Base-by-base conservation (phyloP, 2,888 invertebrate species). In the Lasius platythorax region DNA sequence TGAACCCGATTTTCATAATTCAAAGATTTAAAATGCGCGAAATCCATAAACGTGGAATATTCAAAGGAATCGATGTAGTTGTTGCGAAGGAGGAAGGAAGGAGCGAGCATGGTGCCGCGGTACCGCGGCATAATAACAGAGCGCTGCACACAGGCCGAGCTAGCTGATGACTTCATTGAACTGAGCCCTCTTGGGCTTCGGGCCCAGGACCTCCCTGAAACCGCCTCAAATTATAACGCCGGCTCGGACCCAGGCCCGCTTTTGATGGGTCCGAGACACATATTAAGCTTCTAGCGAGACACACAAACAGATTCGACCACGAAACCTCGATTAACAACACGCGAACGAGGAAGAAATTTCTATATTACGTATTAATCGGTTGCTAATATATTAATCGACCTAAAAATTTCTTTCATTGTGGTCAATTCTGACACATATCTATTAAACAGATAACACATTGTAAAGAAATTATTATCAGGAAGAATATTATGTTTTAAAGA, bases 151-250 rank as follows among this genome's bases (percentile, higher is more conserved):
- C 87, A 90, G 90, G 90, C 91, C 89, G 90, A 87, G 93, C 94
- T 94, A 93, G 94, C 94, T 95, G 95, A 95, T 95, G 95, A 95
- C 95, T 95, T 95, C 95, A 95, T 95, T 95, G 94, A 95, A 94
- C 93, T 92, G 91, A 89, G 89, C 89, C 82, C 85, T 89, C 88
- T 88, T 82, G 84, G 87, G 88, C 89, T 92, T 87, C 90, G 90
- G 93, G 92, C 91, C 73, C 91, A 91, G 93, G 95, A 95, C 94
- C 94, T 95, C 95, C 94, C 94, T 94, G 95, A 95, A 95, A 94
- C 93, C 93, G 93, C 93, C 94, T 94, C 93, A 93, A 95, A 95
- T 95, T 95, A 95, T 94, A 94, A 94, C 94, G 93, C 94, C 92
- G 92, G 89, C 89, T 90, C 88, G 88, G 75, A 81, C 89, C 86